A percentile compares a stretch with the other conserved stretches of the same genome.
Evolutionary conservation across 2,113 vertebrate genomes (phyloP).

Genomic region (Crotalus helleri): DNA sequence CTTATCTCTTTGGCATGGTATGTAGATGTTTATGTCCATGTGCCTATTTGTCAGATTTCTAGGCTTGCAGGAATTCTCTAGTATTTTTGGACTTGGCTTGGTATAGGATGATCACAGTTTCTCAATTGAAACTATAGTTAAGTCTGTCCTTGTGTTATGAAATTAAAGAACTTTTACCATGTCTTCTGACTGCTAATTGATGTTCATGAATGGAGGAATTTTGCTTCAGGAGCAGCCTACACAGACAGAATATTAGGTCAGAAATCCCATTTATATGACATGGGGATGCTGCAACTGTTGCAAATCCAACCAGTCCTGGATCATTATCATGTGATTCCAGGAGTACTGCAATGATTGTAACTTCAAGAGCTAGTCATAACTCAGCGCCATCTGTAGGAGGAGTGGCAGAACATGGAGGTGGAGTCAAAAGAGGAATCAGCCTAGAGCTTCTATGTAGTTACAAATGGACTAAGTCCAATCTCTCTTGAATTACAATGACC

Average conservation of each 20-base stretch:
- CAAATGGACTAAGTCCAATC: not conserved
- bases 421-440: not conserved
- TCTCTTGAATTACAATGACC: not conserved
- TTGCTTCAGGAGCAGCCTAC: not conserved
- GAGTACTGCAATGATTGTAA: not conserved
- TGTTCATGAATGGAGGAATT: not conserved
- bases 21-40: no score
- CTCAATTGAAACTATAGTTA: no score
- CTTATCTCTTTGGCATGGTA: no score
- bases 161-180: no score
- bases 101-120: no score
- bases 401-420: not conserved
- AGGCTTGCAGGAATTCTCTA: no score
- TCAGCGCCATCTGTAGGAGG: not conserved
- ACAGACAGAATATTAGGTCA: not conserved
- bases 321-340: not conserved
- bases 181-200: no score
- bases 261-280: not conserved
- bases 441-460: not conserved
- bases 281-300: not conserved
- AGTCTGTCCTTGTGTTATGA: no score
- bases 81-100: no score
- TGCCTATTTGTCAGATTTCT: no score
- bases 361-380: not conserved
- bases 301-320: not conserved